Percentiles rank a stretch among this genome's conserved stretches.
phyloP scores from a whole-genome alignment of 53 echinoderm and acorn worm genomes.

The Actinopyga echinites region DNA sequence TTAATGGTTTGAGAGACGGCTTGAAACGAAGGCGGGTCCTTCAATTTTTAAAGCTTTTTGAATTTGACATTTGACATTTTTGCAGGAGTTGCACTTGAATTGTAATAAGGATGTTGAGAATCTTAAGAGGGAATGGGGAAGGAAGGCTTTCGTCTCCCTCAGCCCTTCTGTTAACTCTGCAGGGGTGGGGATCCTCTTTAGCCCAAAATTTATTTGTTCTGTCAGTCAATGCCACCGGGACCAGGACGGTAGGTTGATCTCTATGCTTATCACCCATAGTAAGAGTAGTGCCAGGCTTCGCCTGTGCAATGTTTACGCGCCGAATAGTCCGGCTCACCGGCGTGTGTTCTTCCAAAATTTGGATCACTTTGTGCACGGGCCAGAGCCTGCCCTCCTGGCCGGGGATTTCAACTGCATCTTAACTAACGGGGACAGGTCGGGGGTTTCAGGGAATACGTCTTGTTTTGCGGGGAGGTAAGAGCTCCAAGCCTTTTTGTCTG shows the following conservation, averaged over 20 bases:
- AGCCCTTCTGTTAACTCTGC: neutral
- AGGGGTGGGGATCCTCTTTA: neutral
- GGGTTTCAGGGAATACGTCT: neutral
- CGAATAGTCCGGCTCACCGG: neutral
- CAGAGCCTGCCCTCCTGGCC: neutral
- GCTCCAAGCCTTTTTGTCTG: neutral
- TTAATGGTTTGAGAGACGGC: no score
- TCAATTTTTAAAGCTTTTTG: no score
- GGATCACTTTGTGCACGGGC: neutral
- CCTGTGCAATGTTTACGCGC: constrained; percentile 6
- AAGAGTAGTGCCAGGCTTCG: neutral
- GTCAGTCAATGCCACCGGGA: neutral
- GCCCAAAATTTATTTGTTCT: neutral
- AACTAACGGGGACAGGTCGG: neutral
- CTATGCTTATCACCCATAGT: neutral
- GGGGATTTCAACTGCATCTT: constrained; percentile 9
- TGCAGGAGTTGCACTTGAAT: neutral
- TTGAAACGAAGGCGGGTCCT: no score
- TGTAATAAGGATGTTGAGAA: neutral
- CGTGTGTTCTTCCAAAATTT: neutral
- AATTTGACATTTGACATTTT: neutral
- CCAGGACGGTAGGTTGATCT: neutral
- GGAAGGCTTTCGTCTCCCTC: neutral
- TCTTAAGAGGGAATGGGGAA: neutral
- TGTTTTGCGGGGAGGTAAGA: neutral